These are phyloP conservation scores for Silvanus unidentatus DNA, from an alignment of 2,888 invertebrate genomes.

Conservation along the genomic window DNA sequence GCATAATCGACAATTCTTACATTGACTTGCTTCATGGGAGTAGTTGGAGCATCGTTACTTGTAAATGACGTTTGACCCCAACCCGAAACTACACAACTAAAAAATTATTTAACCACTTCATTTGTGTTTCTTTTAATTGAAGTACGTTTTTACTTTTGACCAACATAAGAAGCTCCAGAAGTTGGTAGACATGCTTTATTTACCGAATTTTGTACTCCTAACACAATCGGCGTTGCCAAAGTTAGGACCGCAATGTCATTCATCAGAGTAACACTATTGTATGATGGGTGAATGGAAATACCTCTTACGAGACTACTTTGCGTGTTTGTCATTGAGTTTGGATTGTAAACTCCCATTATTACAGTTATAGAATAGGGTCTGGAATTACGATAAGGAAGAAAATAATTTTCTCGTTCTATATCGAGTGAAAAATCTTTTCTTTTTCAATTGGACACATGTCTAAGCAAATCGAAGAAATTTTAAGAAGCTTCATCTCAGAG, in stretches of 20 bases:
- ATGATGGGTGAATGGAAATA: too few relatives aligned
- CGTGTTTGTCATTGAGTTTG: constrained; percentile 11
- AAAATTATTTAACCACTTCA: constrained; percentile 11
- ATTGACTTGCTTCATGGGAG: constrained; percentile 68
- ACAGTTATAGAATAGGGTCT: constrained; percentile 21
- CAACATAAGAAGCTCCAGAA: constrained; percentile 32
- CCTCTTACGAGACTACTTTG: constrained; percentile 21
- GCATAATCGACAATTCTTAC: constrained; percentile 63
- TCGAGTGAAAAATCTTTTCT: too few relatives aligned
- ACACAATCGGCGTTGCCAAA: constrained; percentile 55
- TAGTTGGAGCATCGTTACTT: constrained; percentile 43
- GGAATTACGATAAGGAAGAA: too few relatives aligned
- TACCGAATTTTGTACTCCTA: constrained; percentile 51
- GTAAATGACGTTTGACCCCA: constrained; percentile 80
- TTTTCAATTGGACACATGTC: too few relatives aligned
- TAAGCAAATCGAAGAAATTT: too few relatives aligned
- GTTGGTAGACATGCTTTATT: constrained; percentile 59
- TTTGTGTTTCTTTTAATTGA: too few relatives aligned
- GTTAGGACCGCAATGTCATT: constrained; percentile 78
- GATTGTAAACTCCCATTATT: constrained; percentile 32
- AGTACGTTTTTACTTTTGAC: constrained; percentile 29
- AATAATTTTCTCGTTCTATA: too few relatives aligned
- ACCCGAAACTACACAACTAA: constrained; percentile 64
- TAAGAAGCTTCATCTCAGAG: too few relatives aligned
- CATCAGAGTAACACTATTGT: constrained; percentile 63